These are phyloP conservation scores for Ophraella communa DNA, from an alignment of 2,888 invertebrate species.

Conservation along the genomic window DNA sequence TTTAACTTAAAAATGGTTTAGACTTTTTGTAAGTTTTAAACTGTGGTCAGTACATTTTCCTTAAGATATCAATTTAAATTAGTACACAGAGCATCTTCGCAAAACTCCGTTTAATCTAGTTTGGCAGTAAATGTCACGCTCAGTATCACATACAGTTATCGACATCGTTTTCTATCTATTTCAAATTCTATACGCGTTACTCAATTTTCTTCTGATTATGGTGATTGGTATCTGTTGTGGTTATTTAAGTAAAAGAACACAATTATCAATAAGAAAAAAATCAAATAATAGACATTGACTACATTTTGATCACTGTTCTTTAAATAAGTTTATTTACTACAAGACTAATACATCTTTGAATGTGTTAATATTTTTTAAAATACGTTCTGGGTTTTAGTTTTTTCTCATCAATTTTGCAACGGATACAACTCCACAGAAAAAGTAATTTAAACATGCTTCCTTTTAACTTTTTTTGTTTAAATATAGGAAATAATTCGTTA, in stretches of 20 bases:
- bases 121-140: conserved; percentile 20
- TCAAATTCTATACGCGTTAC: not conserved
- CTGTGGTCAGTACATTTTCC: conserved; percentile 22
- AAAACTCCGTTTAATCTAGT: conserved; percentile 18
- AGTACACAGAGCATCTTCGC: conserved; percentile 6
- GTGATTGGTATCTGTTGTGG: not conserved
- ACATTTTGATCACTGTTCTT: not conserved
- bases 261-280: not conserved
- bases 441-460: no score
- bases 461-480: no score
- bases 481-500: no score
- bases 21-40: conserved; percentile 13
- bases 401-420: no score
- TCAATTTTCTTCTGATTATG: not conserved
- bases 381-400: no score
- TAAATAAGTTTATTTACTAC: not conserved
- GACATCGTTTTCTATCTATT: not conserved
- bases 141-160: conserved; percentile 21
- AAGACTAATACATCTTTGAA: no score
- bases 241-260: not conserved
- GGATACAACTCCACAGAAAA: no score
- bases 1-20: no score
- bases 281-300: no score
- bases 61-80: conserved; percentile 18
- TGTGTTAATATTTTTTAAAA: no score